Percentiles rank a stretch among this genome's conserved stretches.
Conservation (phyloP, 2,888 invertebrate species). For the Eupithecia exiguata region DNA sequence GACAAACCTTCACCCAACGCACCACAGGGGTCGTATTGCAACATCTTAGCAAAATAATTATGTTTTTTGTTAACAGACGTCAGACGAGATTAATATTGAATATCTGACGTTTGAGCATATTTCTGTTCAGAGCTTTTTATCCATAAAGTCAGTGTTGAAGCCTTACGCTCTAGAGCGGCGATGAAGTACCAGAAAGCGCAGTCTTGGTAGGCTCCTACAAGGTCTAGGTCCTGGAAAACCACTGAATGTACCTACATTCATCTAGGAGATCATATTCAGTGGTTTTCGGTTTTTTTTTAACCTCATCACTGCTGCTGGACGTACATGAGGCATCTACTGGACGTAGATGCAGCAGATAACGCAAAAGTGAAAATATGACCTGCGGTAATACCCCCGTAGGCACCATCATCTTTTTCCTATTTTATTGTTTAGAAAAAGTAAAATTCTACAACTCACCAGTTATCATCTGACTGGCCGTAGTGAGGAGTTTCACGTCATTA, state of each 20-base stretch:
- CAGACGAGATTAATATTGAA: too few species aligned
- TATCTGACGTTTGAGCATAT: not conserved
- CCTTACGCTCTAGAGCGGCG: not conserved
- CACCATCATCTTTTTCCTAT: not conserved
- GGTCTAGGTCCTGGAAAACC: not conserved
- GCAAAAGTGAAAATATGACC: too few species aligned
- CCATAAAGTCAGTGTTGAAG: not conserved
- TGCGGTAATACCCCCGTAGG: too few species aligned
- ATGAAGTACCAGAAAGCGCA: not conserved
- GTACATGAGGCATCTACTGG: too few species aligned
- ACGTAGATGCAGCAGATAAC: too few species aligned
- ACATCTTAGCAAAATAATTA: too few species aligned
- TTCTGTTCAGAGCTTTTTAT: not conserved
- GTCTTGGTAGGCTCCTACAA: not conserved
- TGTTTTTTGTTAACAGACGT: too few species aligned
- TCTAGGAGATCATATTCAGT: too few species aligned
- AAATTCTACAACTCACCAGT: constrained; percentile 63
- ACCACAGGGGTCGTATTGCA: not conserved
- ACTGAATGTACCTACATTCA: too few species aligned
- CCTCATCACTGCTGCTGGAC: too few species aligned
- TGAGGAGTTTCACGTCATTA: constrained; percentile 73
- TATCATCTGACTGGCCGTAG: constrained; percentile 78
- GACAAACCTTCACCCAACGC: too few species aligned
- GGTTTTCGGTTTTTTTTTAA: too few species aligned
- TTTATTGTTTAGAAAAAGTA: not conserved